Conservation (phyloP, 2,113 vertebrate genomes). For the Tylochromis polylepis region DNA sequence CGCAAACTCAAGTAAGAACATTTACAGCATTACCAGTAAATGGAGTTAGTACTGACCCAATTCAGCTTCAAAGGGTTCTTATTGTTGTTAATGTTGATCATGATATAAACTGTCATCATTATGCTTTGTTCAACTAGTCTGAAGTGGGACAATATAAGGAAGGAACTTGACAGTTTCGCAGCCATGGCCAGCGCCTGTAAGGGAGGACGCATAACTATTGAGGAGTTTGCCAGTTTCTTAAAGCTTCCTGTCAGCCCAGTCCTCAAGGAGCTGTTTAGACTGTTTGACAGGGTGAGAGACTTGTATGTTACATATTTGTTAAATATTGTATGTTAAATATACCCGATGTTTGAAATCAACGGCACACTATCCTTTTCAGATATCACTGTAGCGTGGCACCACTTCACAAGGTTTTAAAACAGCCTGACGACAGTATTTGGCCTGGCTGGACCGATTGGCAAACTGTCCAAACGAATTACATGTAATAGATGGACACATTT, state of each 20-base stretch:
- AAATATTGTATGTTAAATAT: background rate
- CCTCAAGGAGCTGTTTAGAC: slow-evolving; percentile 85
- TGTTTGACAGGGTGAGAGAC: slow-evolving; percentile 90
- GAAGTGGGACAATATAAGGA: slow-evolving; percentile 88
- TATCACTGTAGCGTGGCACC: accelerated
- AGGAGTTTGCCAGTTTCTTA: slow-evolving; percentile 87
- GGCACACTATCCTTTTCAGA: background rate
- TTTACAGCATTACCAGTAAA: background rate
- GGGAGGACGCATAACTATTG: slow-evolving; percentile 88
- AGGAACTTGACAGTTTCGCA: slow-evolving; percentile 86
- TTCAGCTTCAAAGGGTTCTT: background rate
- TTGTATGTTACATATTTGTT: background rate
- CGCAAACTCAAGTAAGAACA: slow-evolving; percentile 87
- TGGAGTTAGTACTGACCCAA: background rate
- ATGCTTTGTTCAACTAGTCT: slow-evolving; percentile 68
- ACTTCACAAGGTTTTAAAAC: background rate
- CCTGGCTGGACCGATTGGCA: accelerated
- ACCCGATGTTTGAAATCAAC: background rate
- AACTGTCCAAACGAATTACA: background rate
- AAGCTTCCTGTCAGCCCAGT: slow-evolving; percentile 85
- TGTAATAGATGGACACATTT: background rate
- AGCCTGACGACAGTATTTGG: background rate
- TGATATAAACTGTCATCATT: background rate
- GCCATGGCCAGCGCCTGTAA: slow-evolving; percentile 83
- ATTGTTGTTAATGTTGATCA: background rate